Conservation (phyloP, 1,140 invertebrate species). For the Acyrthosiphon pisum region DNA sequence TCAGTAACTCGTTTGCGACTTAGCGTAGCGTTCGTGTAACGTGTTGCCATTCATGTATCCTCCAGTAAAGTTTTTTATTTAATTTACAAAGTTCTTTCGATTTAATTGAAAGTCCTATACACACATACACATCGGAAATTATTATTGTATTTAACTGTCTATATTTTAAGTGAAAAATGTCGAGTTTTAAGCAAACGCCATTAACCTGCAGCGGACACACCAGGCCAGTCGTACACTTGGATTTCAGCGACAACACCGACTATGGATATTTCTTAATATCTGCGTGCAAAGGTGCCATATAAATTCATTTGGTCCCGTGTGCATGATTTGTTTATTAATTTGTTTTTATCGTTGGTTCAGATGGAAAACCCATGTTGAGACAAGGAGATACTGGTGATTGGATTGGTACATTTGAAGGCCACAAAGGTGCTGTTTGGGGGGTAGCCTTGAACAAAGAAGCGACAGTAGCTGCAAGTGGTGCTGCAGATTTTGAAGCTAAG, state of each 20-base stretch:
- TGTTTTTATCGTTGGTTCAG: conserved; percentile 66
- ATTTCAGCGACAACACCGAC: conserved; percentile 91
- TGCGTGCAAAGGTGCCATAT: conserved; percentile 89
- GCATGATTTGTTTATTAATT: not conserved
- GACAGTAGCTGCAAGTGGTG: conserved; percentile 89
- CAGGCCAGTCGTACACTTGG: conserved; percentile 93
- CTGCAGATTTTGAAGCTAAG: conserved; percentile 95
- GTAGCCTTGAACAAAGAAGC: conserved; percentile 91
- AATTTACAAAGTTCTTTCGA: conserved; percentile 38
- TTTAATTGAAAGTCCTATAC: conserved; percentile 42
- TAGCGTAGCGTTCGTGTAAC: conserved; percentile 37
- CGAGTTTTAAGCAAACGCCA: conserved; percentile 85
- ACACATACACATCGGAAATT: conserved; percentile 31
- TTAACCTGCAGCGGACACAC: conserved; percentile 97
- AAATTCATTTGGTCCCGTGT: not conserved
- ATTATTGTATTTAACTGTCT: conserved; percentile 43
- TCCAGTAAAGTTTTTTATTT: conserved; percentile 49
- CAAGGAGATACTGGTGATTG: conserved; percentile 98
- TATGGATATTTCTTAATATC: conserved; percentile 95
- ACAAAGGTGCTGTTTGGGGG: conserved; percentile 98
- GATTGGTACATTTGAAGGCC: conserved; percentile 98
- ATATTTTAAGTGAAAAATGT: conserved; percentile 67
- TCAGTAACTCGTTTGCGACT: conserved; percentile 55
- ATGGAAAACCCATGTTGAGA: conserved; percentile 97
- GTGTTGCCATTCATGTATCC: conserved; percentile 56